Percentiles rank a stretch among this genome's conserved stretches.
Conservation (phyloP, 2,113 vertebrate genomes). For the Muntiacus reevesi region DNA sequence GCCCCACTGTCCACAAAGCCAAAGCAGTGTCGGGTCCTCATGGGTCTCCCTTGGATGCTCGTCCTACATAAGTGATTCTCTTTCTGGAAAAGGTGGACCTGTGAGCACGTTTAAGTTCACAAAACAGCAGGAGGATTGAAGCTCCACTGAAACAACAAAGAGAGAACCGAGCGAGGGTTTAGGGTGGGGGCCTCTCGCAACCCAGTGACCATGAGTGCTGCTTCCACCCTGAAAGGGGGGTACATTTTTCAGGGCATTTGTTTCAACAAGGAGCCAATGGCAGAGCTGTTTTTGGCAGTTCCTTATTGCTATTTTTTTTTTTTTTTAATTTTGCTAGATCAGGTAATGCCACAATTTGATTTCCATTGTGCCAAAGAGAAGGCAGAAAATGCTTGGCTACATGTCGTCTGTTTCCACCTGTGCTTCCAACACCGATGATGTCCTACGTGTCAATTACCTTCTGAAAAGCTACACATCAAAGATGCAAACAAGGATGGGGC, state of each 20-base stretch:
- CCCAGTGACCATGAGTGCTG: fast-evolving
- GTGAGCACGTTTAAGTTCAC: fast-evolving
- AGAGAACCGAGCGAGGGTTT: fast-evolving
- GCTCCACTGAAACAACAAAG: fast-evolving
- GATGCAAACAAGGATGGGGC: background rate
- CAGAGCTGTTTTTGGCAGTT: background rate
- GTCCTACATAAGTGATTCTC: fast-evolving
- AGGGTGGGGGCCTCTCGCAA: fast-evolving
- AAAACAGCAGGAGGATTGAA: background rate
- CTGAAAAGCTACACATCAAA: background rate
- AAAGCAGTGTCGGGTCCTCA: fast-evolving
- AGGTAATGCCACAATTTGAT: fast-evolving
- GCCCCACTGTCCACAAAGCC: fast-evolving
- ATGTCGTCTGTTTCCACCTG: background rate
- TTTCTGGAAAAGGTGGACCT: background rate
- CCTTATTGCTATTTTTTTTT: background rate
- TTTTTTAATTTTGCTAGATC: background rate
- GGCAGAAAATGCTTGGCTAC: background rate
- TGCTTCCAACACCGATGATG: background rate
- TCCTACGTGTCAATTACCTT: background rate
- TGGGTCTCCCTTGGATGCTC: background rate
- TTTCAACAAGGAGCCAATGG: background rate
- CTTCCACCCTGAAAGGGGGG: background rate
- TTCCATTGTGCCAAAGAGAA: fast-evolving
- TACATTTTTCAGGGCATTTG: background rate